Conservation (phyloP, 1,140 invertebrate species). For the Drosophila aff. region DNA sequence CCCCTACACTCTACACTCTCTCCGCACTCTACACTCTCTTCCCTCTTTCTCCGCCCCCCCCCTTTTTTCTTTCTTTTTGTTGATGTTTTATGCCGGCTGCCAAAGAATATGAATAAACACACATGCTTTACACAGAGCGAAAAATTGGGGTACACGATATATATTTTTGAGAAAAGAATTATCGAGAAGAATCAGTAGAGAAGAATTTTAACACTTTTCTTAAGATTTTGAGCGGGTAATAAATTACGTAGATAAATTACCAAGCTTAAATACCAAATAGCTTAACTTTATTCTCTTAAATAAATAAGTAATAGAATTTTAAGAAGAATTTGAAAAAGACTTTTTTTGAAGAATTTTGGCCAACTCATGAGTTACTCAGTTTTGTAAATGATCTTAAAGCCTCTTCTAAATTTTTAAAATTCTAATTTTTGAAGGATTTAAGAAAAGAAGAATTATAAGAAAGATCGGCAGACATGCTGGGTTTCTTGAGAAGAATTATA, state of each 20-base stretch:
- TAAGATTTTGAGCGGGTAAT: too few relatives aligned
- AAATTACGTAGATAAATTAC: too few relatives aligned
- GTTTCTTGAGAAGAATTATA: too few relatives aligned
- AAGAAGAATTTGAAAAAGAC: background rate
- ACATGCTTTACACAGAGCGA: slow-evolving; percentile 16
- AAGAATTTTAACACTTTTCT: too few relatives aligned
- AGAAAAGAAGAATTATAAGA: too few relatives aligned
- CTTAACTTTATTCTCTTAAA: too few relatives aligned
- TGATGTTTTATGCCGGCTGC: slow-evolving; percentile 60
- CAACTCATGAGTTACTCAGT: too few relatives aligned
- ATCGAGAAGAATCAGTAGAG: background rate
- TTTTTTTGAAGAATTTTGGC: background rate
- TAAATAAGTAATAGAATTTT: background rate
- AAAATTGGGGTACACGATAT: slow-evolving; percentile 8
- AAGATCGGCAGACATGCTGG: too few relatives aligned
- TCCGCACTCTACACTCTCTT: background rate
- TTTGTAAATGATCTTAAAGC: too few relatives aligned
- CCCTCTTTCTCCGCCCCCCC: background rate
- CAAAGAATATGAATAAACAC: slow-evolving; percentile 54
- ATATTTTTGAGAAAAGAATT: background rate
- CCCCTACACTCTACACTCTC: background rate
- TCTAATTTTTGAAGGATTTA: too few relatives aligned
- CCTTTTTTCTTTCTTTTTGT: slow-evolving; percentile 16
- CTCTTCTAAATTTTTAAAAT: too few relatives aligned
- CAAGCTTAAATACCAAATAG: too few relatives aligned